These are phyloP conservation scores for Squalus acanthias DNA, from an alignment of 2,797 vertebrate genomes.

Conservation along the genomic window DNA sequence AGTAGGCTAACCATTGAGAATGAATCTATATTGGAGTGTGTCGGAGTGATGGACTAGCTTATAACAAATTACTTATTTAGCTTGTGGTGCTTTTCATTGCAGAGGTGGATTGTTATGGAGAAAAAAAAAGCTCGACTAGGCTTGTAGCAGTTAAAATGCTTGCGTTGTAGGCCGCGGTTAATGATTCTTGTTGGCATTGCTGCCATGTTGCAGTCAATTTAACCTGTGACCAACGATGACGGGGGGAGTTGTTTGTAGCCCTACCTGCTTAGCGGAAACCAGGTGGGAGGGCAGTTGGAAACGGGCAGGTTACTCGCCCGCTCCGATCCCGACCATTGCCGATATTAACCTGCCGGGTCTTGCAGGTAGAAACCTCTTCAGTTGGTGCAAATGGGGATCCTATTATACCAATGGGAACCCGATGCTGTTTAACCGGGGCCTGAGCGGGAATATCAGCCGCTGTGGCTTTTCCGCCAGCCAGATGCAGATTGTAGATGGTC, in stretches of 20 bases:
- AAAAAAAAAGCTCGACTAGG: background rate
- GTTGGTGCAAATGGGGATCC: background rate
- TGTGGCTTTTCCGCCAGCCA: background rate
- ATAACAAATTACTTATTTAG: background rate
- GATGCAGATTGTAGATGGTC: background rate
- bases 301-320: background rate
- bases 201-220: background rate
- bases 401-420: background rate
- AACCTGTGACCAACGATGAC: background rate
- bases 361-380: background rate
- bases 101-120: background rate
- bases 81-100: too few species aligned
- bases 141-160: background rate
- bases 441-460: background rate
- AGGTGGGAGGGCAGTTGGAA: background rate
- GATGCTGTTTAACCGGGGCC: background rate
- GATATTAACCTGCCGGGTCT: too few species aligned
- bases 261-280: background rate
- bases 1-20: background rate
- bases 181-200: background rate
- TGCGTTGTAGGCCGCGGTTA: too few species aligned
- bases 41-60: background rate
- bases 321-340: background rate
- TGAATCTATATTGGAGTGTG: background rate
- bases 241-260: too few species aligned